Conservation (phyloP, 2,113 vertebrate species). For the Panurus biarmicus region DNA sequence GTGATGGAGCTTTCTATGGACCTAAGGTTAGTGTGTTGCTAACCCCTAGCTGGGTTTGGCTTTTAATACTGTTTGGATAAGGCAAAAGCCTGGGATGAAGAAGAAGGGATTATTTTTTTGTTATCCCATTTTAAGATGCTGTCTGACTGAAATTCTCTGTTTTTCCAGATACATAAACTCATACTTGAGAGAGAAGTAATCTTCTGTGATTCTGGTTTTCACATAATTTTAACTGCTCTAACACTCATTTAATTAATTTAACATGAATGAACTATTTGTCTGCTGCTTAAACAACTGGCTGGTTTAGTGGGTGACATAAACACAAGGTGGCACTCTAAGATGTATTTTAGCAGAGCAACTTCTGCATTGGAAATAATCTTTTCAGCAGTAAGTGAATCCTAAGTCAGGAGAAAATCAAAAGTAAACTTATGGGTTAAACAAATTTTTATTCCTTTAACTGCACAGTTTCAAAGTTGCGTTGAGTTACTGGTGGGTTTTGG, state of each 20-base stretch:
- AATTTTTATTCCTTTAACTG: background rate
- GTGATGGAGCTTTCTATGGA: conserved; percentile 96
- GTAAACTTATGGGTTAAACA: background rate
- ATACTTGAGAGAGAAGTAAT: background rate
- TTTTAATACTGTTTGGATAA: background rate
- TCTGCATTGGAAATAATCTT: background rate
- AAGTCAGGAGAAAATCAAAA: background rate
- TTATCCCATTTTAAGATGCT: background rate
- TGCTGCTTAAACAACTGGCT: background rate
- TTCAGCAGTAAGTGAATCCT: background rate
- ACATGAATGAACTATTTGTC: background rate
- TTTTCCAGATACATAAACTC: background rate
- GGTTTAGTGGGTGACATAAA: background rate
- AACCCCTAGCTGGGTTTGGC: background rate
- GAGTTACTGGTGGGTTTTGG: background rate
- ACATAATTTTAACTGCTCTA: background rate
- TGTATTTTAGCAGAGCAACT: background rate
- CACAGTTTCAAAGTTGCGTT: background rate
- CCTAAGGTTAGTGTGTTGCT: conserved; percentile 83
- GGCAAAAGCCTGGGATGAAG: background rate
- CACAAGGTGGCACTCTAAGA: conserved; percentile 6
- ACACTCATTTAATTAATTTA: background rate
- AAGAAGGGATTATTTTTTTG: background rate
- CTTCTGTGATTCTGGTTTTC: background rate
- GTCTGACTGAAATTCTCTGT: background rate